Percentiles rank a stretch among this genome's conserved stretches.
Conservation (phyloP, 2,888 invertebrate species). For the Zygaena filipendulae region DNA sequence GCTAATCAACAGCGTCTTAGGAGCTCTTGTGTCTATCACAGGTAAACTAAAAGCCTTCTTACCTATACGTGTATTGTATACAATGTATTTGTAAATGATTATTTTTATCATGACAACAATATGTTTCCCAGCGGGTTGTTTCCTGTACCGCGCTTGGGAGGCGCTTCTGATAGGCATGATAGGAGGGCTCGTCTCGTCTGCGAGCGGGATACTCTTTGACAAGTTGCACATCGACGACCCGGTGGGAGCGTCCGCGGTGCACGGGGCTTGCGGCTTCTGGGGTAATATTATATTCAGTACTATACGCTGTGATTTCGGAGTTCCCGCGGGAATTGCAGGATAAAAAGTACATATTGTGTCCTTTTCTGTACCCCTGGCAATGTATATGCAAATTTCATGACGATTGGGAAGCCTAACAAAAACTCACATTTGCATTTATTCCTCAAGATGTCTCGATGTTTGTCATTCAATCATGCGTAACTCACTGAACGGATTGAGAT, state of each 20-base stretch:
- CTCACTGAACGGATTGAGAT: too few relatives aligned
- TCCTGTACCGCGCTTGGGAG: slow-evolving; percentile 88
- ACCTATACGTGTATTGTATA: background rate
- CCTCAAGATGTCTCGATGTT: too few relatives aligned
- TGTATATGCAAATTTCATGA: background rate
- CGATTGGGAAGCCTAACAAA: background rate
- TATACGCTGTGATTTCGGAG: too few relatives aligned
- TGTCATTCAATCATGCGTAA: too few relatives aligned
- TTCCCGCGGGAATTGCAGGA: too few relatives aligned
- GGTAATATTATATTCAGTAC: too few relatives aligned
- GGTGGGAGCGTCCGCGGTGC: slow-evolving; percentile 91
- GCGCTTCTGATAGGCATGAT: slow-evolving; percentile 83
- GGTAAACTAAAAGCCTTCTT: slow-evolving; percentile 42
- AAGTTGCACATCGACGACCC: slow-evolving; percentile 86
- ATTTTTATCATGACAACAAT: too few relatives aligned
- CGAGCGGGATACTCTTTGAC: slow-evolving; percentile 81
- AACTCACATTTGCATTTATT: too few relatives aligned
- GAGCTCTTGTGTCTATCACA: slow-evolving; percentile 88
- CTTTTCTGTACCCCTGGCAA: too few relatives aligned
- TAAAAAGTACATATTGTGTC: too few relatives aligned
- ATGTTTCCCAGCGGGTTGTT: slow-evolving; percentile 77
- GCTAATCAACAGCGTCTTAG: slow-evolving; percentile 89
- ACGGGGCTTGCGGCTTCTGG: slow-evolving; percentile 83
- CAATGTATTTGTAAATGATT: background rate
- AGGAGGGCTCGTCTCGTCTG: slow-evolving; percentile 79